phyloP scores from a whole-genome alignment of 2,113 vertebrate species.

The Sylvia atricapilla region DNA sequence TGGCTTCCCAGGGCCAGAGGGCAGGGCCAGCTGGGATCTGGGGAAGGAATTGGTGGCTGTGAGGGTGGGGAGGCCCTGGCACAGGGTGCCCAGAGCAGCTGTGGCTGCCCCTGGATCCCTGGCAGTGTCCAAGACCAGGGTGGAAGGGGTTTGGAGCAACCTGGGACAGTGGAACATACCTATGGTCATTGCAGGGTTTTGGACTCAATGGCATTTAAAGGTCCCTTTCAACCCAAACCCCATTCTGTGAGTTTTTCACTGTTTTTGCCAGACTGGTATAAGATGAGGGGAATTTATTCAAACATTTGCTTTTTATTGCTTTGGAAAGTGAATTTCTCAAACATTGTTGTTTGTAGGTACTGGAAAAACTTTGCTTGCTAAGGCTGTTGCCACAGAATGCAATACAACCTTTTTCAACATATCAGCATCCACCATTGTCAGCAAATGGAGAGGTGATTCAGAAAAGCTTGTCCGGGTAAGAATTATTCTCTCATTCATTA shows the following conservation, averaged over 20 bases:
- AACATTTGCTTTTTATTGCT: background rate
- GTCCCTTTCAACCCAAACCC: background rate
- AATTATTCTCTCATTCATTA: background rate
- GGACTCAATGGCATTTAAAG: background rate
- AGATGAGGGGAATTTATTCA: background rate
- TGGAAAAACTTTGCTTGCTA: slow-evolving; percentile 94
- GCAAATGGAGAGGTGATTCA: slow-evolving; percentile 98
- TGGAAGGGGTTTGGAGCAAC: accelerated
- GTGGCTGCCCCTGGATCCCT: background rate
- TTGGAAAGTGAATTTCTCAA: background rate
- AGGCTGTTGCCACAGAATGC: slow-evolving; percentile 95
- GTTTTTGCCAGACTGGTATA: background rate
- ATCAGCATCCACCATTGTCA: slow-evolving; percentile 95
- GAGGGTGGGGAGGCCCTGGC: background rate
- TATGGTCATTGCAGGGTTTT: accelerated
- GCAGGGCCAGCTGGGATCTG: accelerated
- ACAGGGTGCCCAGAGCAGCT: background rate
- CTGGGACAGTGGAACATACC: accelerated
- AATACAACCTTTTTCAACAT: slow-evolving; percentile 98
- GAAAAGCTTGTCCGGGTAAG: slow-evolving; percentile 95
- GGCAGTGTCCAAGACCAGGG: accelerated
- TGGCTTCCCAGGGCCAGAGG: background rate
- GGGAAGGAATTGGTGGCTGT: accelerated
- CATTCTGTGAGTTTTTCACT: background rate
- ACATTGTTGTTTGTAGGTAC: slow-evolving; percentile 76